Conservation (phyloP, 2,113 vertebrate species). For the Cyphomyrus plagiostoma region DNA sequence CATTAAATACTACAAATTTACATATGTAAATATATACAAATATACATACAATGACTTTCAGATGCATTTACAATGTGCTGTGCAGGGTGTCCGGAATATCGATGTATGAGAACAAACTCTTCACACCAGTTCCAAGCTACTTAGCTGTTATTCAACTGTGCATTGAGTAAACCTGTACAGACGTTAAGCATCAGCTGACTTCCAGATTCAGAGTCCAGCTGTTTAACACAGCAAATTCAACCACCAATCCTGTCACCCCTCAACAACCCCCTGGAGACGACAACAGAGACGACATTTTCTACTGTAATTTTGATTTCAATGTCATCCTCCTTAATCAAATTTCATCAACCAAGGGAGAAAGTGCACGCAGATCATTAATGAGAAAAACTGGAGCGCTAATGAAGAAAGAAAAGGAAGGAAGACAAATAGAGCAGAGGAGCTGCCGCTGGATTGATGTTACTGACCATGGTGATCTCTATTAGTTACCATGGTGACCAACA, state of each 20-base stretch:
- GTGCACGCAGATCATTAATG: not conserved
- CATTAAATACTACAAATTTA: not conserved
- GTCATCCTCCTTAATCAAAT: slow-evolving; percentile 2
- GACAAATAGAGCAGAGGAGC: not conserved
- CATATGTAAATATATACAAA: not conserved
- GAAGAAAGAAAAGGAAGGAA: not conserved
- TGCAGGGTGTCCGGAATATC: not conserved
- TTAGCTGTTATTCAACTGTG: not conserved
- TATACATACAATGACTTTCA: not conserved
- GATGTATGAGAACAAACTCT: not conserved
- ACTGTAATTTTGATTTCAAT: slow-evolving; percentile 3
- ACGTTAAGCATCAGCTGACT: not conserved
- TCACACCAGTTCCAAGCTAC: not conserved
- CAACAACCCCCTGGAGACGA: not conserved
- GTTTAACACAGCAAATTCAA: not conserved
- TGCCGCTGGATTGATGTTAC: not conserved
- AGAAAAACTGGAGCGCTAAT: not conserved
- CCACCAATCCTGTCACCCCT: not conserved
- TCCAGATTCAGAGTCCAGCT: not conserved
- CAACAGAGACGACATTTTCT: not conserved
- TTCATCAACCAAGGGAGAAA: not conserved
- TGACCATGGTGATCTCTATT: not conserved
- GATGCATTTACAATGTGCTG: not conserved
- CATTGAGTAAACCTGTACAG: not conserved
- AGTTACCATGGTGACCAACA: not conserved